Percentiles rank a stretch among this genome's conserved stretches.
phyloP scores from a whole-genome alignment of 2,888 invertebrate genomes.

The Netelia virgata region DNA sequence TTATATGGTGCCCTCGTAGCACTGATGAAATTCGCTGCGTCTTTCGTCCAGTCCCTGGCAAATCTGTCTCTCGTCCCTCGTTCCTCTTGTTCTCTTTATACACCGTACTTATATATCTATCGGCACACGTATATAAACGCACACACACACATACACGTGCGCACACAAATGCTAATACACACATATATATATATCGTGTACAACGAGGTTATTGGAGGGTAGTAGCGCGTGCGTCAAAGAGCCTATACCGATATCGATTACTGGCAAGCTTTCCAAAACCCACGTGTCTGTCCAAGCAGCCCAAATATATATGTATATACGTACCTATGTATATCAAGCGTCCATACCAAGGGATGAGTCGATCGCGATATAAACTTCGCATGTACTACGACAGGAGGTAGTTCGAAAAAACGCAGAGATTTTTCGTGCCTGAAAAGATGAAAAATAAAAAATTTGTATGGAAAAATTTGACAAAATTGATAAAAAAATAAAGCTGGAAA shows the following conservation, averaged over 20 bases:
- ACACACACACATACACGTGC: background rate
- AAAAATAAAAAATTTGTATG: background rate
- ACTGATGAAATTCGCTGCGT: constrained; percentile 37
- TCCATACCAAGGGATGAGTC: constrained; percentile 33
- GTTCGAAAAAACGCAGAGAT: background rate
- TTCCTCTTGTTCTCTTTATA: constrained; percentile 55
- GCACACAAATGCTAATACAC: background rate
- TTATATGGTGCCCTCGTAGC: background rate
- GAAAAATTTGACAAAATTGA: too few relatives aligned
- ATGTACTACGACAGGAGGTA: background rate
- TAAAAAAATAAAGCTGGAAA: too few relatives aligned
- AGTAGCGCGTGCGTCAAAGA: constrained; percentile 62
- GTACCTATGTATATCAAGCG: constrained; percentile 1
- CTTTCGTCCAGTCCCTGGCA: constrained; percentile 22
- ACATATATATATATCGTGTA: constrained; percentile 16
- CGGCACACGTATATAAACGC: background rate
- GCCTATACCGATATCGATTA: constrained; percentile 57
- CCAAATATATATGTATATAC: constrained; percentile 13
- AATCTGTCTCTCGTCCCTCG: constrained; percentile 41
- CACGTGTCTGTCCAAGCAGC: constrained; percentile 39
- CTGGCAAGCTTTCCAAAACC: constrained; percentile 52
- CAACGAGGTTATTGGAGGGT: constrained; percentile 43
- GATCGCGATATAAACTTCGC: constrained; percentile 50
- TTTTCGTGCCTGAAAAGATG: background rate
- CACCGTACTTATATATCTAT: background rate